Evolutionary conservation across 2,888 invertebrate species (phyloP).

Genomic region (Drosophila mulleri): DNA sequence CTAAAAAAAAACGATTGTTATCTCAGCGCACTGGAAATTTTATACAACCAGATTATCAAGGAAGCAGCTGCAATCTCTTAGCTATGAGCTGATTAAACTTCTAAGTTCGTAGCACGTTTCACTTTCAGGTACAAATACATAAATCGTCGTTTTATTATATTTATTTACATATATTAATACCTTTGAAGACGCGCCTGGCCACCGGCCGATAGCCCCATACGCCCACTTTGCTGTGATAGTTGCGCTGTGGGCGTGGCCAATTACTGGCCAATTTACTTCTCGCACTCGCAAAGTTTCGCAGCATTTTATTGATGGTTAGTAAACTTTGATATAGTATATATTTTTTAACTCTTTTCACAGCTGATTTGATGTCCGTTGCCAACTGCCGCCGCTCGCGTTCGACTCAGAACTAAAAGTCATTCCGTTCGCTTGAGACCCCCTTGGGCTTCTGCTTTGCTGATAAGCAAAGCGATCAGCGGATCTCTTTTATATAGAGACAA

Average conservation of each 20-base stretch:
- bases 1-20: slow-evolving; percentile 55
- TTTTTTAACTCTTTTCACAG: not conserved
- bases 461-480: slow-evolving; percentile 52
- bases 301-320: slow-evolving; percentile 35
- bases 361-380: not conserved
- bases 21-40: slow-evolving; percentile 57
- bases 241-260: slow-evolving; percentile 43
- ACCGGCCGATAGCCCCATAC: slow-evolving; percentile 83
- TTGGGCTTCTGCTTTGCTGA: slow-evolving; percentile 37
- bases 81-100: slow-evolving; percentile 32
- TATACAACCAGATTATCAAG: slow-evolving; percentile 47
- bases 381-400: slow-evolving; percentile 37
- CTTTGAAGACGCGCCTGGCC: slow-evolving; percentile 75
- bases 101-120: slow-evolving; percentile 25
- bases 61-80: slow-evolving; percentile 40
- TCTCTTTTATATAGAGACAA: slow-evolving; percentile 9
- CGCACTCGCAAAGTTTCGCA: slow-evolving; percentile 54
- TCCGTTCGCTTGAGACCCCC: slow-evolving; percentile 50
- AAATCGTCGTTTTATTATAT: slow-evolving; percentile 13
- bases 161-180: slow-evolving; percentile 59
- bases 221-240: slow-evolving; percentile 83
- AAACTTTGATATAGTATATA: not conserved
- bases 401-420: slow-evolving; percentile 50
- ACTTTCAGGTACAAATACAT: slow-evolving; percentile 28
- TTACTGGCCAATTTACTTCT: slow-evolving; percentile 33